These are phyloP conservation scores for Folsomia candida DNA, from an alignment of 2,888 invertebrate species.

Conservation along the genomic window DNA sequence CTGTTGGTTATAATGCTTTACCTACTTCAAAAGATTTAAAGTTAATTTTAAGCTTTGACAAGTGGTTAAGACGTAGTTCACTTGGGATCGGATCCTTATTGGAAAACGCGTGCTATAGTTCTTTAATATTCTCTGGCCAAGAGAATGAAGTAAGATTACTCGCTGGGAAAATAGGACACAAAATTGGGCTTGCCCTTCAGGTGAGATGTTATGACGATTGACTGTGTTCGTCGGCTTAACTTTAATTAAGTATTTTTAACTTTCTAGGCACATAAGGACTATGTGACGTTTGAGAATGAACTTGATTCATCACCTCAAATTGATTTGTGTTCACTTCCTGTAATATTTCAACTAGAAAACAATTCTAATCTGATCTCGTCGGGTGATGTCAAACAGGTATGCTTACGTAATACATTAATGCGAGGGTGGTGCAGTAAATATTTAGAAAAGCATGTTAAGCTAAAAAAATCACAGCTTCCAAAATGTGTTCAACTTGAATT, in stretches of 20 bases:
- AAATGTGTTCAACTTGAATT: conserved; percentile 14
- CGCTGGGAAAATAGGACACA: conserved; percentile 37
- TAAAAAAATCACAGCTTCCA: conserved; percentile 7
- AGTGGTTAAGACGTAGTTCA: conserved; percentile 36
- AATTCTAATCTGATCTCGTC: conserved; percentile 3
- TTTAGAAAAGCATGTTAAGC: no score
- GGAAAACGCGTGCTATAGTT: conserved; percentile 39
- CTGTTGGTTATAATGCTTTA: background rate
- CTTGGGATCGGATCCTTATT: conserved; percentile 39
- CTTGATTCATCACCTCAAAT: conserved; percentile 12
- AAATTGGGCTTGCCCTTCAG: conserved; percentile 41
- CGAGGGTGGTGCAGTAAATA: no score
- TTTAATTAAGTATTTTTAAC: background rate
- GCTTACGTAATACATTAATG: no score
- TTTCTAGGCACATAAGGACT: conserved; percentile 11
- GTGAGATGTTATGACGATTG: conserved; percentile 6
- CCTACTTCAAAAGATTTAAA: background rate
- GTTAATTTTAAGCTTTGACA: conserved; percentile 17
- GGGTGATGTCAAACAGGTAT: conserved; percentile 14
- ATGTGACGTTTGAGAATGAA: conserved; percentile 2
- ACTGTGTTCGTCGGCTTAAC: background rate
- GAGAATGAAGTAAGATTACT: conserved; percentile 35
- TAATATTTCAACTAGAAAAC: conserved; percentile 31
- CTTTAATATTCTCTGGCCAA: conserved; percentile 33
- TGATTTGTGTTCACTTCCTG: conserved; percentile 35